Base-by-base conservation (phyloP, 2,888 invertebrate genomes). In the Apeira syringaria region DNA sequence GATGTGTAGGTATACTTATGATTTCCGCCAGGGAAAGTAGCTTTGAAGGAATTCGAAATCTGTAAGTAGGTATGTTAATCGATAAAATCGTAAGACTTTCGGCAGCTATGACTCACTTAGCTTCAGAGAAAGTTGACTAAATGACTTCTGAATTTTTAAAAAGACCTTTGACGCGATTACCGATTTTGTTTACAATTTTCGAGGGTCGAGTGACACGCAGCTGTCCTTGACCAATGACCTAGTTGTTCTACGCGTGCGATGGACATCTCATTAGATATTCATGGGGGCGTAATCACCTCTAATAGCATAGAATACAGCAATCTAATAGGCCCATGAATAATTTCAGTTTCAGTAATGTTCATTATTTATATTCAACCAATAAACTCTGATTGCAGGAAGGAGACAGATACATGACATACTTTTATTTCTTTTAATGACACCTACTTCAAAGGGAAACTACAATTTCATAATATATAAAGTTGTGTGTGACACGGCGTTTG, bases 261-360 rank as follows among this genome's bases (percentile, higher is more conserved):
- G 30, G 47, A 44, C 47, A 33, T 52, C 53, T 62, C 59, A 62
- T 65, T 61, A 59, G 63, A 67, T 64, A 75, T 74, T 73, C 55
- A 75, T 46, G 52, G 27, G 30, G 28, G 43, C 45, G 54, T 64
- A 67, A 74, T 74, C 39, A 31, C 34, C 30, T 11, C 9, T 24
- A 63, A 36, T 40, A 22, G 59, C 20, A 5, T 20, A 20, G 20
- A 20, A 20, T 7, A 6, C 7, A 20, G 7, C 7, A 20, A 20
- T 20, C 7, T 20, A 20, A 5, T 7, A 20, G 20, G 49, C 44
- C 49, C 46, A 63, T 59, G 50, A 58, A 61, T 42, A 47, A 26
- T 46, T 38, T 42, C 20, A 39, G 20, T 53, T 20, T 5, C 5
- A 20, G 20, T 20, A 56, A 36, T 29, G n/a, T 30, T 24, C 36